Conservation (phyloP, 2,113 vertebrate genomes). For the Charina bottae region DNA sequence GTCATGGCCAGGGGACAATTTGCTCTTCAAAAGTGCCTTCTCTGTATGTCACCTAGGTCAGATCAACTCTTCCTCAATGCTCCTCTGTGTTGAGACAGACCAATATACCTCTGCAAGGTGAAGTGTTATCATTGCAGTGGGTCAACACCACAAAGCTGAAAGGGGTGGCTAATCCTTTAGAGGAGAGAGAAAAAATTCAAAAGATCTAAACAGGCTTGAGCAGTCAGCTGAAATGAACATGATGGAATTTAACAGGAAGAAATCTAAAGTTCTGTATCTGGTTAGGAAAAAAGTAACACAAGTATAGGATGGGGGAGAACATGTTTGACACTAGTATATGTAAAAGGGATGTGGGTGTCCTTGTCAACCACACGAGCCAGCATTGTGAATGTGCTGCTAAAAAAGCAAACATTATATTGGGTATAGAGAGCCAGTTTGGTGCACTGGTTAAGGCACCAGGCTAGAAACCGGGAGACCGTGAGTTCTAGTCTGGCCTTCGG, state of each 20-base stretch:
- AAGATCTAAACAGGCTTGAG: too few relatives aligned
- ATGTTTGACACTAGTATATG: not conserved
- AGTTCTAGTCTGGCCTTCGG: too few relatives aligned
- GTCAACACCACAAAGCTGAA: not conserved
- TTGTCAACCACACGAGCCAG: not conserved
- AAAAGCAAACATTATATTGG: not conserved
- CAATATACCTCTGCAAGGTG: not conserved
- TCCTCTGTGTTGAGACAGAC: not conserved
- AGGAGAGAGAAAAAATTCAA: too few relatives aligned
- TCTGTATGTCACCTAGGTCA: not conserved
- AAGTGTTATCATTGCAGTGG: not conserved
- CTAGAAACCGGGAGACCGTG: too few relatives aligned
- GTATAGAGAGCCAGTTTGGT: not conserved
- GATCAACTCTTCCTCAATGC: not conserved
- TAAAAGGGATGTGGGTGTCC: not conserved
- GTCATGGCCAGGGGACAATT: not conserved
- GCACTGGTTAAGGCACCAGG: too few relatives aligned
- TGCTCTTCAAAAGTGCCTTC: not conserved
- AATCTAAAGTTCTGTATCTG: not conserved
- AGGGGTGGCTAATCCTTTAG: too few relatives aligned
- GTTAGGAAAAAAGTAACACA: not conserved
- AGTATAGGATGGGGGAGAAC: not conserved
- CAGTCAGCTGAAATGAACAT: not conserved
- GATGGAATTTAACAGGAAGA: not conserved
- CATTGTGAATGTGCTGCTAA: not conserved